Evolutionary conservation across 1,140 invertebrate species (phyloP).

Genomic region (Trachymyrmex septentrionalis): DNA sequence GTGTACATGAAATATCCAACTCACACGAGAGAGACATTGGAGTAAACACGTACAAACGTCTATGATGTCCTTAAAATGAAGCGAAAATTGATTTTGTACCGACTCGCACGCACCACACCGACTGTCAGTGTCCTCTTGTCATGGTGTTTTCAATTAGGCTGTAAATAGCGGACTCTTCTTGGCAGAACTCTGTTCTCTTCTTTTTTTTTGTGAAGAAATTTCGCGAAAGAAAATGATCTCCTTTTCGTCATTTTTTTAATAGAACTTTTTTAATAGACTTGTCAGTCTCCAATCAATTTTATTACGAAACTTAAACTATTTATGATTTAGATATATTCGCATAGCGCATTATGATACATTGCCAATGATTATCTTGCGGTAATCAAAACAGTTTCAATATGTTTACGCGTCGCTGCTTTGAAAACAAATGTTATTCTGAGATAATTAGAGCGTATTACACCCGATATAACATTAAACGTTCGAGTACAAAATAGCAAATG

Average conservation of each 20-base stretch:
- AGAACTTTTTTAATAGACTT: background rate
- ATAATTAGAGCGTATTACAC: conserved; percentile 9
- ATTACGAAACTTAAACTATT: background rate
- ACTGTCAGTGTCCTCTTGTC: conserved; percentile 78
- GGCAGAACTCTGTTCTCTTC: conserved; percentile 68
- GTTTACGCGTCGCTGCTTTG: background rate
- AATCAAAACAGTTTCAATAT: conserved; percentile 6
- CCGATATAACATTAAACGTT: conserved; percentile 2
- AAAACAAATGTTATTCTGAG: background rate
- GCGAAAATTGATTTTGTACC: conserved; percentile 84
- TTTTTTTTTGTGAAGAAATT: background rate
- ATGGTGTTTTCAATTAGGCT: conserved; percentile 77
- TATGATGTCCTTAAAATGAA: conserved; percentile 63
- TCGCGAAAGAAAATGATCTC: background rate
- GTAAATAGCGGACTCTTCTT: conserved; percentile 72
- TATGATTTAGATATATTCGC: background rate
- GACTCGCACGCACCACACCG: conserved; percentile 79
- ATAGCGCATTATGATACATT: background rate
- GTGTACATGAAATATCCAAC: conserved; percentile 45
- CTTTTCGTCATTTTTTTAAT: background rate
- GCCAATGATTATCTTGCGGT: background rate
- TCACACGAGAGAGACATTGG: conserved; percentile 68
- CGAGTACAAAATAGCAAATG: conserved; percentile 6
- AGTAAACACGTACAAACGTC: conserved; percentile 72
- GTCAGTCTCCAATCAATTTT: background rate